Percentiles rank a stretch among this genome's conserved stretches.
These are phyloP conservation scores for Phengaris alcon DNA, from an alignment of 2,888 invertebrate species.

Conservation along the genomic window DNA sequence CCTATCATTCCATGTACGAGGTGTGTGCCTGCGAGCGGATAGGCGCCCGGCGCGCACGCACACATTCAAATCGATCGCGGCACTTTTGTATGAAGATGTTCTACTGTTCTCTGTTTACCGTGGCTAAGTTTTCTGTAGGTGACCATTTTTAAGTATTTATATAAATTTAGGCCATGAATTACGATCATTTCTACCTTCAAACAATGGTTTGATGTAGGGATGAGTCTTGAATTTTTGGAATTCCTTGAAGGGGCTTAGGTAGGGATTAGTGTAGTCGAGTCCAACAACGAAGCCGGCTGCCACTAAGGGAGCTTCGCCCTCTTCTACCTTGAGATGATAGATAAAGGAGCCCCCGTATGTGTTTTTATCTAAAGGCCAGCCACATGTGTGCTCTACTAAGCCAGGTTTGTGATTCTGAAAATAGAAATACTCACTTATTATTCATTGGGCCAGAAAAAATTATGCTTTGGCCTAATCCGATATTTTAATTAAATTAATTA, in stretches of 20 bases:
- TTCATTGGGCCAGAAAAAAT: background rate
- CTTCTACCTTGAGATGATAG: conserved; percentile 92
- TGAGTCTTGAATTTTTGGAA: conserved; percentile 98
- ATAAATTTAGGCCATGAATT: background rate
- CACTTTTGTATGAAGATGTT: no score
- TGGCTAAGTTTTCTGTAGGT: no score
- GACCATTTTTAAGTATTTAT: background rate
- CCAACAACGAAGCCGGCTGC: conserved; percentile 97
- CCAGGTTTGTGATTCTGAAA: conserved; percentile 87
- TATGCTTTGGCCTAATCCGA: no score
- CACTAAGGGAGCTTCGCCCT: conserved; percentile 86
- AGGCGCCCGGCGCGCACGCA: no score
- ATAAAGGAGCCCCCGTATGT: conserved; percentile 99
- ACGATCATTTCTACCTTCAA: conserved; percentile 81
- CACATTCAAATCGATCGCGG: no score
- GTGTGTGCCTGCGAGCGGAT: no score
- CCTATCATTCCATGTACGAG: no score
- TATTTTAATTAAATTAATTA: no score
- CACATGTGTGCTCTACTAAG: conserved; percentile 95
- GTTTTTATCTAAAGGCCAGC: conserved; percentile 95
- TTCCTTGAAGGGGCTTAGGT: conserved; percentile 95
- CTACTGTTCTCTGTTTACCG: no score
- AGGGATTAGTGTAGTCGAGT: conserved; percentile 97
- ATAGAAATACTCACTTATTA: conserved; percentile 6
- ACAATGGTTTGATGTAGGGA: conserved; percentile 87